These are phyloP conservation scores for Larimichthys polyactis DNA, from an alignment of 2,113 vertebrate genomes.

Conservation along the genomic window DNA sequence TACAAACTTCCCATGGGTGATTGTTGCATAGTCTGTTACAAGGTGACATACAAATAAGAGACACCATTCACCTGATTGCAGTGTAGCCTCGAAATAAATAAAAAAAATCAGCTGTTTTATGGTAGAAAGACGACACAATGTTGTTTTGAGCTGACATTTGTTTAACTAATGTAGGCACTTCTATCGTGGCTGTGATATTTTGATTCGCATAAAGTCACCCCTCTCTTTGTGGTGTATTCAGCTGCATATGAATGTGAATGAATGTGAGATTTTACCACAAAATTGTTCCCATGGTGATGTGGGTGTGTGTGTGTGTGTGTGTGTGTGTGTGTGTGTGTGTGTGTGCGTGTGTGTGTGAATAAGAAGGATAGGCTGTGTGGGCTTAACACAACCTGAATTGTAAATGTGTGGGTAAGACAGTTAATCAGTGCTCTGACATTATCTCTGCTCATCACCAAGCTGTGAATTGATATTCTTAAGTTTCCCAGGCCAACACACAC, in stretches of 20 bases:
- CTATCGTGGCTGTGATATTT: slow-evolving; percentile 5
- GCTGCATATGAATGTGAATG: slow-evolving; percentile 5
- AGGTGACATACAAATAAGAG: no score
- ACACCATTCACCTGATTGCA: no score
- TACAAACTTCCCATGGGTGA: no score
- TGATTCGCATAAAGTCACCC: slow-evolving; percentile 10
- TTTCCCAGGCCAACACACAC: neutral
- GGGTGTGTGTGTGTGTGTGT: neutral
- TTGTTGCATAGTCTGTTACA: no score
- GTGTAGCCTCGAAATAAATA: no score
- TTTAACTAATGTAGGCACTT: neutral
- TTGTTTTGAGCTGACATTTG: neutral
- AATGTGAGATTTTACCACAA: slow-evolving; percentile 3
- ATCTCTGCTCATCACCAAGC: neutral
- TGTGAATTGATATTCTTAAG: slow-evolving; percentile 18
- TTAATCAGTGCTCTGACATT: slow-evolving; percentile 1
- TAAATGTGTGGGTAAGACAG: slow-evolving; percentile 8
- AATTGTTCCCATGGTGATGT: slow-evolving; percentile 11
- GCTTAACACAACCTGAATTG: neutral
- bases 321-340: neutral
- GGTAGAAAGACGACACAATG: no score
- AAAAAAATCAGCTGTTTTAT: no score
- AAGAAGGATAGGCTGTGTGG: neutral
- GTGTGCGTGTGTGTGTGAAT: neutral
- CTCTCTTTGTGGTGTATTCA: neutral